These are phyloP conservation scores for Cephus pulcher DNA, from an alignment of 2,888 invertebrate species.

Conservation along the genomic window DNA sequence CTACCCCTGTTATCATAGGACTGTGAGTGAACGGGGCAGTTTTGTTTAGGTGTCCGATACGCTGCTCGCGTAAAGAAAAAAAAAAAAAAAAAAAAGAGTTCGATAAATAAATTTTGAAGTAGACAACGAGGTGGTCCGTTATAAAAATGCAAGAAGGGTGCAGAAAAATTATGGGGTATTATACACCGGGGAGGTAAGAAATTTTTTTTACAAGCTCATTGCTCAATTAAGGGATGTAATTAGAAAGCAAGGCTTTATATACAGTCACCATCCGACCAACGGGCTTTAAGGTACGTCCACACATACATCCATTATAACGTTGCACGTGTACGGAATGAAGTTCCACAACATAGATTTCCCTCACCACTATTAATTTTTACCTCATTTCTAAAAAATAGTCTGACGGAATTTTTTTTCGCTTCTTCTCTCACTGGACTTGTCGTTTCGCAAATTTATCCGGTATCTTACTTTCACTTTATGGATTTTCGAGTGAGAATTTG, in stretches of 20 bases:
- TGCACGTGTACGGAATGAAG: not conserved
- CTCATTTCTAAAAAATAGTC: not conserved
- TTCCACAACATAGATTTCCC: not conserved
- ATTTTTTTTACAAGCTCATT: not conserved
- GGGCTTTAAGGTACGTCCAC: not conserved
- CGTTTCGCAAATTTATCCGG: not conserved
- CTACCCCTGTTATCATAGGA: not conserved
- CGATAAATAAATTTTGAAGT: not conserved
- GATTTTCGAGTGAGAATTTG: too few species aligned
- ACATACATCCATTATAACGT: not conserved
- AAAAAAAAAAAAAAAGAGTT: not conserved
- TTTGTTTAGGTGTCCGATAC: not conserved
- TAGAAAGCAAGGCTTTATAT: not conserved
- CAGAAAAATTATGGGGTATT: not conserved
- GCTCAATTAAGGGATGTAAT: not conserved
- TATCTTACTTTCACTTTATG: too few species aligned
- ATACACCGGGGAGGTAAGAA: not conserved
- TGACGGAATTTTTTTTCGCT: rapidly evolving
- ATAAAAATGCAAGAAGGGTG: not conserved
- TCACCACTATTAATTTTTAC: not conserved
- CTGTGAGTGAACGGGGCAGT: not conserved
- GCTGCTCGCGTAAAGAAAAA: not conserved
- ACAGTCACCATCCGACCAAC: not conserved
- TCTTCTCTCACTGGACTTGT: not conserved
- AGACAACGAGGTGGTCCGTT: not conserved